A percentile compares a stretch with the other conserved stretches of the same genome.
Evolutionary conservation across 2,113 vertebrate species (phyloP).

Genomic region (Chiloscyllium plagiosum): DNA sequence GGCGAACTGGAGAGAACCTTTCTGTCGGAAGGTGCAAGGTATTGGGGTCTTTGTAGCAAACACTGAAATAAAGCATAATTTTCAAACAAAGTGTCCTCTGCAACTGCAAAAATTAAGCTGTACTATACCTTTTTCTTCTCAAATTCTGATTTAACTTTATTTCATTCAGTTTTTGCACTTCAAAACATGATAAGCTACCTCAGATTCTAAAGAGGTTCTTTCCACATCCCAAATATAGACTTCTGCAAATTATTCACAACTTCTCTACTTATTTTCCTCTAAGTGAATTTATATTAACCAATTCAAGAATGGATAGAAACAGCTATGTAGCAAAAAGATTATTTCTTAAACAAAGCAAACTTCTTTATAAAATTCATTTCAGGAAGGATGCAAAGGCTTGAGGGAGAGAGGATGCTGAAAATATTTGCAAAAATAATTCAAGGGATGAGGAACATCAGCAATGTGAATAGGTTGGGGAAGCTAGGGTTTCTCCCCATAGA

Average conservation of each 20-base stretch:
- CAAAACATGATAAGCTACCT: background rate
- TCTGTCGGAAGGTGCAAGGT: slow-evolving; percentile 96
- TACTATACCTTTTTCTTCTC: background rate
- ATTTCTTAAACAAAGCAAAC: background rate
- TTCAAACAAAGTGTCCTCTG: slow-evolving; percentile 30
- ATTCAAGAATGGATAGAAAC: background rate
- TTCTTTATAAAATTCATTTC: background rate
- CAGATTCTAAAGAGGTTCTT: background rate
- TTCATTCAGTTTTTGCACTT: background rate
- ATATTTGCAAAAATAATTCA: background rate
- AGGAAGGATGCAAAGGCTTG: background rate
- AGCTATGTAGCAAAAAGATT: background rate
- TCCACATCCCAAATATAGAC: background rate
- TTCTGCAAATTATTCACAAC: background rate
- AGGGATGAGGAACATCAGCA: background rate
- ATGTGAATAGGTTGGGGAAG: background rate
- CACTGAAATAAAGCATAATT: slow-evolving; percentile 59
- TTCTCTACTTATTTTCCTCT: background rate
- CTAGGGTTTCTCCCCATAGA: background rate
- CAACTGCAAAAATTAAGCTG: background rate
- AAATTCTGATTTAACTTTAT: background rate
- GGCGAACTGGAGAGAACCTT: slow-evolving; percentile 92
- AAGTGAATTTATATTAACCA: background rate
- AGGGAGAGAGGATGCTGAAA: background rate
- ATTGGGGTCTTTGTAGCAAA: slow-evolving; percentile 95